A percentile compares a stretch with the other conserved stretches of the same genome.
phyloP scores from a whole-genome alignment of 2,113 vertebrate genomes.

The Atlantisia rogersi region DNA sequence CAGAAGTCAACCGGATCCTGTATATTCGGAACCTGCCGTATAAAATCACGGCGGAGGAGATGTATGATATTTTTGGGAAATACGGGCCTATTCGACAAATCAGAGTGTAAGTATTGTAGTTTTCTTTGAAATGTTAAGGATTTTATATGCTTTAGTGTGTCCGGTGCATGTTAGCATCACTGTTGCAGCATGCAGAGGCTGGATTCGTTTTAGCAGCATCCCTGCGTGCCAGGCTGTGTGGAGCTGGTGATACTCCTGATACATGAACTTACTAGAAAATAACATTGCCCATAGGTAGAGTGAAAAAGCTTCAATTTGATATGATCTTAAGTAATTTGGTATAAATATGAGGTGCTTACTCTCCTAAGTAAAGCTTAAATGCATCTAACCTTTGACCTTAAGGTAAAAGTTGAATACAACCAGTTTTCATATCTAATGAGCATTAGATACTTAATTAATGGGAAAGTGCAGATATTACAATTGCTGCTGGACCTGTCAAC shows the following conservation, averaged over 20 bases:
- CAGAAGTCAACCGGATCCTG: slow-evolving; percentile 96
- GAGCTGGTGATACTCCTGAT: rapidly evolving
- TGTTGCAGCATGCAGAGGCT: background rate
- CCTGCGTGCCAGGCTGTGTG: too few relatives aligned
- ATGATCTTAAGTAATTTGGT: background rate
- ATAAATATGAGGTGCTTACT: background rate
- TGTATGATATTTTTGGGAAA: slow-evolving; percentile 99
- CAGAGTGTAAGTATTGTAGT: slow-evolving; percentile 87
- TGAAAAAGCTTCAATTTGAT: background rate
- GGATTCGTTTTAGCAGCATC: background rate
- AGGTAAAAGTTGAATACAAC: background rate
- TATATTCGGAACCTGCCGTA: slow-evolving; percentile 96
- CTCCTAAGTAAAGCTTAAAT: background rate
- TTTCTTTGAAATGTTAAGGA: background rate
- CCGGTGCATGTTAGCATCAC: rapidly evolving
- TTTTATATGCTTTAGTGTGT: background rate
- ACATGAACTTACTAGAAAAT: background rate
- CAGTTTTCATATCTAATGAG: background rate
- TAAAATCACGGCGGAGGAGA: slow-evolving; percentile 98
- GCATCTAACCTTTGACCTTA: background rate
- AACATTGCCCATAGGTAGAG: rapidly evolving
- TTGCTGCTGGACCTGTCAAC: background rate
- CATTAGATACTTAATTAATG: background rate
- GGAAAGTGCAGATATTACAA: background rate
- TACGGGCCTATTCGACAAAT: slow-evolving; percentile 98